Evolutionary conservation across 1,140 invertebrate genomes (phyloP).

Genomic region (Drosophila kepulauana): DNA sequence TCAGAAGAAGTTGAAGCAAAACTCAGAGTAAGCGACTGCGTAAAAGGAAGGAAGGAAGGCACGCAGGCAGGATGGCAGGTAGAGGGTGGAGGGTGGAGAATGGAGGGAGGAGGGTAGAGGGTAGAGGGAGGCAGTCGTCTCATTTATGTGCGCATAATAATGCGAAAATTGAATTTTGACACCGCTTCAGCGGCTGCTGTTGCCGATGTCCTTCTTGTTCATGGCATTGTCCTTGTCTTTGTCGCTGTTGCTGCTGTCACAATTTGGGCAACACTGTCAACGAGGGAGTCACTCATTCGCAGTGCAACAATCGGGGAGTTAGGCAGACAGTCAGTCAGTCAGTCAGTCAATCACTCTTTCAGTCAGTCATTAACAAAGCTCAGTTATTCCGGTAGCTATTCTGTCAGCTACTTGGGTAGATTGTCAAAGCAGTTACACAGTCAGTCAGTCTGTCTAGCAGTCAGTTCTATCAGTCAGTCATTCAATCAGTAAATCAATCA

Average conservation of each 20-base stretch:
- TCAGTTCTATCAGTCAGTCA: too few species aligned
- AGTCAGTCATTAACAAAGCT: too few species aligned
- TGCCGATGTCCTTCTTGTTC: too few species aligned
- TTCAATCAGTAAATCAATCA: too few species aligned
- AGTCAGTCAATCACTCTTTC: background rate
- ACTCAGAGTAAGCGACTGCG: too few species aligned
- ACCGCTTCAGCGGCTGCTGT: slow-evolving; percentile 24
- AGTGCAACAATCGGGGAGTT: background rate
- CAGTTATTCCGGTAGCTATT: too few species aligned
- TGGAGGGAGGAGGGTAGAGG: background rate
- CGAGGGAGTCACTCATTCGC: background rate
- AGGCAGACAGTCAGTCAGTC: background rate
- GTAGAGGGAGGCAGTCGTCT: slow-evolving; percentile 5
- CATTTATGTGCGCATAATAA: slow-evolving; percentile 58
- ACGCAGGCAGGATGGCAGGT: background rate
- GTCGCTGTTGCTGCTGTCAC: slow-evolving; percentile 9
- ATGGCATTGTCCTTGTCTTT: too few species aligned
- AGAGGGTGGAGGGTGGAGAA: background rate
- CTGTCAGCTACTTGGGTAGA: too few species aligned
- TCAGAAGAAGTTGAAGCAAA: slow-evolving; percentile 2
- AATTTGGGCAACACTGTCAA: slow-evolving; percentile 39
- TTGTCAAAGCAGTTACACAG: too few species aligned
- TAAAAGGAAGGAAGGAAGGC: slow-evolving; percentile 10
- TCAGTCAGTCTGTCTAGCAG: too few species aligned
- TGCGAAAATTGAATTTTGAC: slow-evolving; percentile 79